phyloP scores from a whole-genome alignment of 2,113 vertebrate species.

The Elachura formosa region DNA sequence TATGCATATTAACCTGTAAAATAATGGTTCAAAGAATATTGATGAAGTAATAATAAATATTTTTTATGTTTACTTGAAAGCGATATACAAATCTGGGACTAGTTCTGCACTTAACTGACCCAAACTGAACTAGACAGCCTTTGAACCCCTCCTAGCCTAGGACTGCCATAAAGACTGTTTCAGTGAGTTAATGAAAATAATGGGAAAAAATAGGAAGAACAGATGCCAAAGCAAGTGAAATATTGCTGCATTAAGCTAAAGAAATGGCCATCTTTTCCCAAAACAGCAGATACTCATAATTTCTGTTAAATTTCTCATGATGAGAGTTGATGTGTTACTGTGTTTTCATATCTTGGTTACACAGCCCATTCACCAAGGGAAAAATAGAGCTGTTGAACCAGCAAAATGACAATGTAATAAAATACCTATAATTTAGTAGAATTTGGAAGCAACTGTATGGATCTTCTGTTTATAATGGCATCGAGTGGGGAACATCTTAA shows the following conservation, averaged over 20 bases:
- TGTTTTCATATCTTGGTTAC: neutral
- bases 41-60: neutral
- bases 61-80: neutral
- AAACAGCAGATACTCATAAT: neutral
- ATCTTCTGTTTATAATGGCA: neutral
- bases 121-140: neutral
- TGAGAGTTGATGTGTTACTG: neutral
- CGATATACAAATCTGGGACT: neutral
- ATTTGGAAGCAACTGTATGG: neutral
- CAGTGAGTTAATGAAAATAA: neutral
- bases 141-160: neutral
- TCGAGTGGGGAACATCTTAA: neutral
- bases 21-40: neutral
- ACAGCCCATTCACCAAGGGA: neutral
- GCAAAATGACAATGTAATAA: neutral
- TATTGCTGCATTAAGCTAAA: neutral
- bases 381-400: neutral
- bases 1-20: neutral
- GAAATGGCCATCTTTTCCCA: neutral
- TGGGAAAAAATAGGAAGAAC: neutral
- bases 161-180: neutral
- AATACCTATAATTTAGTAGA: neutral
- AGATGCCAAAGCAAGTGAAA: neutral
- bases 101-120: neutral
- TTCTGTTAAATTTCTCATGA: neutral